Percentiles rank a stretch among this genome's conserved stretches.
phyloP scores from a whole-genome alignment of 2,113 vertebrate species.

The Pungitius pungitius region DNA sequence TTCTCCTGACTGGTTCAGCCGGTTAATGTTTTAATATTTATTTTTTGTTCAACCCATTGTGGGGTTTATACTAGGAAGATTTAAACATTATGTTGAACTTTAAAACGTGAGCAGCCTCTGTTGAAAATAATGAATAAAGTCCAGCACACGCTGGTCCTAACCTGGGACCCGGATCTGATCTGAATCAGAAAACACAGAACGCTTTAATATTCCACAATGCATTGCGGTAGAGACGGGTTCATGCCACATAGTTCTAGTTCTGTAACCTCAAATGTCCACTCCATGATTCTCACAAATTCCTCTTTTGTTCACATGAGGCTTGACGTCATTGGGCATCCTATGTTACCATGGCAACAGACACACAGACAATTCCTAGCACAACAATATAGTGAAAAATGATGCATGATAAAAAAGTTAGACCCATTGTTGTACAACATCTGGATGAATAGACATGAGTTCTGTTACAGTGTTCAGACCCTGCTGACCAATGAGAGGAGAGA shows the following conservation, averaged over 20 bases:
- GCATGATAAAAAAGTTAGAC: too few relatives aligned
- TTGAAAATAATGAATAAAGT: neutral
- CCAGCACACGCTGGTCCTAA: neutral
- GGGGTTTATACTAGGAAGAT: too few relatives aligned
- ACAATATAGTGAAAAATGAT: too few relatives aligned
- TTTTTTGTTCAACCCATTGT: neutral
- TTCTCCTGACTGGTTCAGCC: too few relatives aligned
- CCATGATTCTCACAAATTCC: neutral
- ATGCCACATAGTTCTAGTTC: too few relatives aligned
- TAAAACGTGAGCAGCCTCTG: neutral
- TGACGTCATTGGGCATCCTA: too few relatives aligned
- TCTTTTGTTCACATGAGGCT: too few relatives aligned
- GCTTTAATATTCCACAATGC: neutral
- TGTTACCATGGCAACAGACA: too few relatives aligned
- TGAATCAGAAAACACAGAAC: neutral
- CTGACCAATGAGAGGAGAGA: neutral
- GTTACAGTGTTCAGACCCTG: neutral
- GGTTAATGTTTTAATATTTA: neutral
- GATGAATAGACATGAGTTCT: too few relatives aligned
- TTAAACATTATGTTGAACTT: too few relatives aligned
- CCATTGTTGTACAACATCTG: neutral
- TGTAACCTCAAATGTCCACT: neutral
- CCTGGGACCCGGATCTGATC: neutral
- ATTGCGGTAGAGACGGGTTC: neutral
- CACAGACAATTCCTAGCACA: too few relatives aligned